A percentile compares a stretch with the other conserved stretches of the same genome.
Conservation (phyloP, 2,797 vertebrate species). For the Chloroceryle inda region DNA sequence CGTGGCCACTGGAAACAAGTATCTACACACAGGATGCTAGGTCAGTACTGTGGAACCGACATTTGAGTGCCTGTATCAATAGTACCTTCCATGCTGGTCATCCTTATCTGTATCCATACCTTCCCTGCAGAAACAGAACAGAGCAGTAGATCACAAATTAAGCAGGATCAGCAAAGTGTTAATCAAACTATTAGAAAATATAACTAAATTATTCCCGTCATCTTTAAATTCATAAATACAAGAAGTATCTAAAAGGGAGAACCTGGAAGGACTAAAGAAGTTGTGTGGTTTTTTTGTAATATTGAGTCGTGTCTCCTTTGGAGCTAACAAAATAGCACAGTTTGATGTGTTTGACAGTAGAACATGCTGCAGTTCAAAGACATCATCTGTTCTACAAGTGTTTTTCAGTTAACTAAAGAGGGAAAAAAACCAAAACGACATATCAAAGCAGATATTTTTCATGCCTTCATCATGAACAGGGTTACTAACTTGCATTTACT, state of each 20-base stretch:
- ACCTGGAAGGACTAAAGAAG: not conserved
- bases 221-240: not conserved
- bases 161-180: not conserved
- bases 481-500: not conserved
- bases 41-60: not conserved
- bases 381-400: conserved; percentile 34
- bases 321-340: conserved; percentile 45
- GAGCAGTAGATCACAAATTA: conserved; percentile 17
- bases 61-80: conserved; percentile 11
- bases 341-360: conserved; percentile 48
- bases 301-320: not conserved
- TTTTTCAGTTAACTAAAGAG: not conserved
- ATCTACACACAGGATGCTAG: not conserved
- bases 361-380: conserved; percentile 59
- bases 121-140: conserved; percentile 85
- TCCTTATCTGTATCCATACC: conserved; percentile 98
- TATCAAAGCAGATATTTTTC: not conserved
- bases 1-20: not conserved
- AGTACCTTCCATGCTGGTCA: conserved; percentile 93
- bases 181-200: not conserved
- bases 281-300: not conserved
- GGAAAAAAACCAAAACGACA: not conserved
- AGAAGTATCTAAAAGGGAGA: not conserved
- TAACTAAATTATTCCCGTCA: not conserved
- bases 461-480: not conserved